Conservation (phyloP, 2,888 invertebrate genomes). For the Baccha elongata region DNA sequence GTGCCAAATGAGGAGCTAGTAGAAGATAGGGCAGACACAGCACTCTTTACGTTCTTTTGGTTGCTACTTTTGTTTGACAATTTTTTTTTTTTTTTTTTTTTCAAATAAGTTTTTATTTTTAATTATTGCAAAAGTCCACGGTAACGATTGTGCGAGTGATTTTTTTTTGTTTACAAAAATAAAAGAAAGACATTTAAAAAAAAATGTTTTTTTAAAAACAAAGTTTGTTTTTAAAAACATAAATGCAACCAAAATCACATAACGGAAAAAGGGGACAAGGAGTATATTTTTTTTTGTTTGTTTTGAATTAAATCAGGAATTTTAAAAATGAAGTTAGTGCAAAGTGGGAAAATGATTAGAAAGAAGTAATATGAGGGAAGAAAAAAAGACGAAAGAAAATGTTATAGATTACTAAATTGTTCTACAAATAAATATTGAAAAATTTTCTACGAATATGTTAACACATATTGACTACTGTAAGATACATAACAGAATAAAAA, state of each 20-base stretch:
- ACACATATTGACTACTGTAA: conserved; percentile 38
- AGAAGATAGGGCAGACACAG: conserved; percentile 93
- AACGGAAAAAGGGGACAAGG: conserved; percentile 56
- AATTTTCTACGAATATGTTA: conserved; percentile 32
- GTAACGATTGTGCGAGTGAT: conserved; percentile 70
- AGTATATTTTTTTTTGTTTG: too few species aligned
- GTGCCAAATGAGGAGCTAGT: conserved; percentile 94
- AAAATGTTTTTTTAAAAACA: conserved; percentile 31
- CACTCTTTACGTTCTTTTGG: conserved; percentile 94
- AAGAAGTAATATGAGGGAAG: conserved; percentile 64
- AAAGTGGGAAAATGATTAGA: conserved; percentile 48
- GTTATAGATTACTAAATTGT: conserved; percentile 70
- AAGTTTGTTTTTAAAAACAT: conserved; percentile 50
- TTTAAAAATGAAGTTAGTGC: too few species aligned
- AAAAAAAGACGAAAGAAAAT: conserved; percentile 72
- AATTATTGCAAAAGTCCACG: conserved; percentile 71
- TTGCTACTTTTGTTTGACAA: conserved; percentile 84
- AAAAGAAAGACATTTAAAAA: conserved; percentile 46
- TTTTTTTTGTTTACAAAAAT: conserved; percentile 58
- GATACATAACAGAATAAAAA: neutral
- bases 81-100: conserved; percentile 48
- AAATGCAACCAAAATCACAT: conserved; percentile 73
- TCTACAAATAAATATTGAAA: conserved; percentile 70
- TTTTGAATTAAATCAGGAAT: too few species aligned
- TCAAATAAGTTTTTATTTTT: conserved; percentile 62